These are phyloP conservation scores for Mionectes macconnelli DNA, from an alignment of 2,113 vertebrate species.

Conservation along the genomic window DNA sequence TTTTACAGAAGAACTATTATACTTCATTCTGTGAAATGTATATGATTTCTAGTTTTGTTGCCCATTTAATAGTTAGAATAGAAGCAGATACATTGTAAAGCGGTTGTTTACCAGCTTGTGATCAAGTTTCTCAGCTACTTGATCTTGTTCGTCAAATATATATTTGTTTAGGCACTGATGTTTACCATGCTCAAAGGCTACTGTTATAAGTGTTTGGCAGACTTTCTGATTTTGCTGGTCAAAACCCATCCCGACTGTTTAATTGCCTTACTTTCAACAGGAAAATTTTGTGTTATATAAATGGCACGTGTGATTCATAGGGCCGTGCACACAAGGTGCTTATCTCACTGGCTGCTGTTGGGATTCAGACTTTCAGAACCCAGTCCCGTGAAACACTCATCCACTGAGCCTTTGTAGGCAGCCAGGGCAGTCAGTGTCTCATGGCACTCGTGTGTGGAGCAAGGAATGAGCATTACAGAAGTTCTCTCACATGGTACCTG, in stretches of 20 bases:
- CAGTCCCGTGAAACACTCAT: neutral
- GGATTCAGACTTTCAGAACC: neutral
- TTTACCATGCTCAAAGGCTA: slow-evolving; percentile 21
- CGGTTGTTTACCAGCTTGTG: neutral
- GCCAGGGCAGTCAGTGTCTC: neutral
- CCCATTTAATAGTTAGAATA: neutral
- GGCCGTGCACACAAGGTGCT: neutral
- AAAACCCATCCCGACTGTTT: slow-evolving; percentile 6
- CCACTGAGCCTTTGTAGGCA: neutral
- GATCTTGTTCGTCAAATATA: slow-evolving; percentile 39
- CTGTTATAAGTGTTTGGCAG: slow-evolving; percentile 16
- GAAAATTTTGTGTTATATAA: neutral
- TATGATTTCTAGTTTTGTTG: neutral
- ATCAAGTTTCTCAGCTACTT: slow-evolving; percentile 48
- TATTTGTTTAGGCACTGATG: slow-evolving; percentile 27
- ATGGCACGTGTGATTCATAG: neutral
- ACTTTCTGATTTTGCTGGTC: slow-evolving; percentile 1
- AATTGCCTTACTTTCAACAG: neutral
- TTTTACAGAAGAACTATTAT: neutral
- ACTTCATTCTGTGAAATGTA: neutral
- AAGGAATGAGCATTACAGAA: neutral
- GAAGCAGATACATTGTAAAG: neutral
- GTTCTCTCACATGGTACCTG: neutral
- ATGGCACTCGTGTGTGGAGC: neutral
- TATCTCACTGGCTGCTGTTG: neutral